Conservation (phyloP, 2,113 vertebrate genomes). For the Cisticola juncidis region DNA sequence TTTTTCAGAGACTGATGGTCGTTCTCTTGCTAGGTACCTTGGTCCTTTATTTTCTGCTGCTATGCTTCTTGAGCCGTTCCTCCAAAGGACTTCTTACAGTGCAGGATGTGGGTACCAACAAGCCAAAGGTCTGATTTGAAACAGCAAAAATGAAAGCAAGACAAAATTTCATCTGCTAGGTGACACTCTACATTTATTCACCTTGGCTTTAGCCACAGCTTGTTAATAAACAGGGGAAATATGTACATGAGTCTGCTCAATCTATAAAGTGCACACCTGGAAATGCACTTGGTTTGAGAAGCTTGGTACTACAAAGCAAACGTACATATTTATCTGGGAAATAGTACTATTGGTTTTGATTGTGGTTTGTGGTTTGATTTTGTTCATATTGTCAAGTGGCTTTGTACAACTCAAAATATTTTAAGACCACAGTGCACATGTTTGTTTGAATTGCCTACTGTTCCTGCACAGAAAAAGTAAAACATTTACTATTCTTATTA, state of each 20-base stretch:
- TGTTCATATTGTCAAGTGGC: not conserved
- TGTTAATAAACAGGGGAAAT: not conserved
- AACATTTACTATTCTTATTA: not conserved
- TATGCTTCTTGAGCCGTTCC: not conserved
- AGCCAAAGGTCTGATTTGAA: not conserved
- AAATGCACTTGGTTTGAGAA: not conserved
- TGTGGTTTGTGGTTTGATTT: slow-evolving; percentile 10
- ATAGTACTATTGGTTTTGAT: not conserved
- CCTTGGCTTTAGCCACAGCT: not conserved
- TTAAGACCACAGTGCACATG: not conserved
- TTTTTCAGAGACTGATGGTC: not conserved
- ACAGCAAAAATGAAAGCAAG: not conserved
- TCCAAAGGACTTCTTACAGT: not conserved
- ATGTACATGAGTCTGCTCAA: not conserved
- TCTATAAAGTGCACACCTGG: not conserved
- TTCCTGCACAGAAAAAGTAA: not conserved
- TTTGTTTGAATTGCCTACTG: not conserved
- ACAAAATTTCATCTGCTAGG: not conserved
- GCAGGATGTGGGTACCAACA: not conserved
- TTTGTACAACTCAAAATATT: not conserved
- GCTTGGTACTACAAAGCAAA: not conserved
- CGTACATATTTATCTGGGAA: not conserved
- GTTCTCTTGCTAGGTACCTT: not conserved
- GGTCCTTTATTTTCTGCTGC: not conserved
- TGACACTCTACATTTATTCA: not conserved